Evolutionary conservation across 2,888 invertebrate species (phyloP).

Genomic region (Resseliella maxima): DNA sequence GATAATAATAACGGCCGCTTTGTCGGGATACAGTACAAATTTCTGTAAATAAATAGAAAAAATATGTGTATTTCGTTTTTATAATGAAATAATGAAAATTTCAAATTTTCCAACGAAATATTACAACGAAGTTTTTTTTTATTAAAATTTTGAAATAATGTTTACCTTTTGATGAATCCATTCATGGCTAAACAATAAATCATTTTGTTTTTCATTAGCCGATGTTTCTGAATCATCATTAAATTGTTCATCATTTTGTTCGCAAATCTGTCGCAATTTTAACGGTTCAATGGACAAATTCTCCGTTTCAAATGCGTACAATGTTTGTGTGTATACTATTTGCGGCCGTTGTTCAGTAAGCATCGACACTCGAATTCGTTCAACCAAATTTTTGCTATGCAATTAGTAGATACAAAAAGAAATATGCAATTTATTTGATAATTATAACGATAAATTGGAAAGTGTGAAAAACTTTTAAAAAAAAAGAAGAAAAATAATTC

Average conservation of each 20-base stretch:
- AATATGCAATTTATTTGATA: neutral
- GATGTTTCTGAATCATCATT: neutral
- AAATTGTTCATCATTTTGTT: neutral
- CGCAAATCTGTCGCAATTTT: conserved; percentile 9
- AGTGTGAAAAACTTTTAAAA: too few relatives aligned
- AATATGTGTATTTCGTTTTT: too few relatives aligned
- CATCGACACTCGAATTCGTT: conserved; percentile 12
- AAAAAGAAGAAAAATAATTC: neutral
- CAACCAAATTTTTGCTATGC: conserved; percentile 14
- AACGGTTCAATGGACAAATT: neutral
- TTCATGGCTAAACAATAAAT: neutral
- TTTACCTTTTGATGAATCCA: conserved; percentile 14
- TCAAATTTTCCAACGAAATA: neutral
- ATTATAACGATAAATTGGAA: neutral
- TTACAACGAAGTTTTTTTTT: neutral
- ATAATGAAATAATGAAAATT: neutral
- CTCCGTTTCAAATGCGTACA: conserved; percentile 34
- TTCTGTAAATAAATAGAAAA: neutral
- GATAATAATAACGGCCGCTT: conserved; percentile 6
- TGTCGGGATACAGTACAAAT: neutral
- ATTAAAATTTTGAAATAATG: neutral
- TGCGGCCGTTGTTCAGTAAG: neutral
- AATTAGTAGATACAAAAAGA: neutral
- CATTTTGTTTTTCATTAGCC: neutral
- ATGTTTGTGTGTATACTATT: neutral